Conservation (phyloP, 1,140 invertebrate species). For the Dendroctonus ponderosae region DNA sequence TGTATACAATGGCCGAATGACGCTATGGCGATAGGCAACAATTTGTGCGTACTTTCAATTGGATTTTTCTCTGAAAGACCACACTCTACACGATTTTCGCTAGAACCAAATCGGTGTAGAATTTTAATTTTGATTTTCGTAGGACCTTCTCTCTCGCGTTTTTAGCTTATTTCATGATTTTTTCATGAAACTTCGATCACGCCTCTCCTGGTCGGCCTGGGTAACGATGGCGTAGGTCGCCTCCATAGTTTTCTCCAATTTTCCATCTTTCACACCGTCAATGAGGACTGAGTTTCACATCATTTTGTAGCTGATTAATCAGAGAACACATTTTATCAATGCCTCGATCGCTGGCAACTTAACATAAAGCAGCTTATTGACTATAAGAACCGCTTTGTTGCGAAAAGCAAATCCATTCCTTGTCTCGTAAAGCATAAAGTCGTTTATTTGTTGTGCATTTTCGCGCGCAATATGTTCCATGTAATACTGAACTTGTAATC, state of each 20-base stretch:
- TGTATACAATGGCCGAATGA: slow-evolving; percentile 51
- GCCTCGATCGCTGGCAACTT: background rate
- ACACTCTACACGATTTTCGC: slow-evolving; percentile 34
- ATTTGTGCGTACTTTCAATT: slow-evolving; percentile 36
- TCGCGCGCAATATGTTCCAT: slow-evolving; percentile 18
- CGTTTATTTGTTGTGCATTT: slow-evolving; percentile 13
- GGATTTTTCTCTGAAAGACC: slow-evolving; percentile 47
- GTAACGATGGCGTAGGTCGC: slow-evolving; percentile 25
- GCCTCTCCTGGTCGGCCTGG: slow-evolving; percentile 13
- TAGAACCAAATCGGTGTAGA: slow-evolving; percentile 46
- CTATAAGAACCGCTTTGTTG: slow-evolving; percentile 9
- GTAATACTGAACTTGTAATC: slow-evolving; percentile 1
- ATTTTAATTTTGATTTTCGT: slow-evolving; percentile 46
- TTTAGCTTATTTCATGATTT: slow-evolving; percentile 40
- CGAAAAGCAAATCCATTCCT: slow-evolving; percentile 11
- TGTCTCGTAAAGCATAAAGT: slow-evolving; percentile 15
- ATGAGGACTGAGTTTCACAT: slow-evolving; percentile 1
- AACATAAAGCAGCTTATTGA: slow-evolving; percentile 9
- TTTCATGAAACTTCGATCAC: slow-evolving; percentile 35
- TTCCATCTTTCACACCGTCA: slow-evolving; percentile 3
- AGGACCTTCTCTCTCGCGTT: slow-evolving; percentile 45
- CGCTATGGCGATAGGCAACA: slow-evolving; percentile 41
- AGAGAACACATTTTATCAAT: slow-evolving; percentile 15
- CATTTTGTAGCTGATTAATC: slow-evolving; percentile 20
- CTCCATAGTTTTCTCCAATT: slow-evolving; percentile 21